These are phyloP conservation scores for Eumerus sabulonum DNA, from an alignment of 2,888 invertebrate species.

Conservation along the genomic window DNA sequence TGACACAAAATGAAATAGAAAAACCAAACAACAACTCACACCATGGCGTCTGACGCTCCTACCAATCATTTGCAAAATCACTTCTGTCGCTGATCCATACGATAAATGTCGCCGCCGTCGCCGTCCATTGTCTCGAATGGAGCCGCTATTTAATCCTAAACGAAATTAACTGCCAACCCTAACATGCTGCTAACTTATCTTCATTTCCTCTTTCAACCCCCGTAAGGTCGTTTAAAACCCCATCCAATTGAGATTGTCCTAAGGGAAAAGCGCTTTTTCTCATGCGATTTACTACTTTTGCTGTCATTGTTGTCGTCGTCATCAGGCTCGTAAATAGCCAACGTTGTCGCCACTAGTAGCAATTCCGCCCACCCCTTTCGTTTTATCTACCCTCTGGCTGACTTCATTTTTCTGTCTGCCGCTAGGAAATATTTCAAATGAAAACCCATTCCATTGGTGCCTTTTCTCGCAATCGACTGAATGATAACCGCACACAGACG, in stretches of 20 bases:
- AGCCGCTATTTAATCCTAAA: constrained; percentile 43
- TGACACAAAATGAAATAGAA: background rate
- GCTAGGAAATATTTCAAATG: constrained; percentile 1
- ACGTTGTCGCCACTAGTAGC: constrained; percentile 21
- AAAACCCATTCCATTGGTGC: constrained; percentile 13
- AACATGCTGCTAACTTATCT: constrained; percentile 37
- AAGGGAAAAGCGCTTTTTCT: constrained; percentile 31
- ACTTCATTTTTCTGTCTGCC: constrained; percentile 20
- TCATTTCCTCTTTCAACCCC: background rate
- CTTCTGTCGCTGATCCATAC: constrained; percentile 49
- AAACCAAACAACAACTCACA: constrained; percentile 42
- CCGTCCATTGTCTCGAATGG: constrained; percentile 39
- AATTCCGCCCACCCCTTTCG: constrained; percentile 1
- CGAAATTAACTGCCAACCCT: constrained; percentile 44
- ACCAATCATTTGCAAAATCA: constrained; percentile 57
- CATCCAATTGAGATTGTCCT: background rate
- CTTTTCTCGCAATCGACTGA: constrained; percentile 11
- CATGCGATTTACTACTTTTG: constrained; percentile 48
- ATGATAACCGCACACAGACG: constrained; percentile 16
- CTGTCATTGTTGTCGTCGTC: background rate
- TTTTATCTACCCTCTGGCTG: constrained; percentile 10
- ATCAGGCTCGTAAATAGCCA: constrained; percentile 21
- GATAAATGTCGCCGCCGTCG: constrained; percentile 43
- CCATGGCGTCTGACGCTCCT: constrained; percentile 41
- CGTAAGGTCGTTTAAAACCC: background rate